Base-by-base conservation (phyloP, 2,888 invertebrate genomes). In the Steinernema carpocapsae region DNA sequence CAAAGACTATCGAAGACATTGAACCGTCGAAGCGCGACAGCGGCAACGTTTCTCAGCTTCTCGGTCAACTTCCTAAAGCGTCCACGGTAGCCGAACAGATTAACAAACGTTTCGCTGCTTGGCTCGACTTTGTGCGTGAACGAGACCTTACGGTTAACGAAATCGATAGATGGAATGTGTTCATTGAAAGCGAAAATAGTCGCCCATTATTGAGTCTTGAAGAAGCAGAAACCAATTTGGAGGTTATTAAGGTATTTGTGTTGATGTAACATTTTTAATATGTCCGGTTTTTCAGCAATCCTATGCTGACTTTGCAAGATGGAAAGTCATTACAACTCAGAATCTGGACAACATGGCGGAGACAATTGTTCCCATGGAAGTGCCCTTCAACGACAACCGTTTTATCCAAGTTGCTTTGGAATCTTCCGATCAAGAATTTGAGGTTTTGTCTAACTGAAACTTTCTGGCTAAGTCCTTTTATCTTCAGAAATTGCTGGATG, bases 401-500 rank as follows among this genome's bases (percentile, higher is more conserved):
- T 71, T 71, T 32, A 14, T 71, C 17, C 37, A 71, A 2, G 71
- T 71, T 19, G 71, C 43, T 19, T 7, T 71, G 12, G 71, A 71
- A 19, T 45, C 71, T n/a, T 24, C 45, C 6, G 71, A 71, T 17
- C 71, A 46, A 26, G 45, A 71, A 43, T 71, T 45, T 17, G 71
- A 71, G 71, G 71, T 80, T 51, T 26, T 19, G 14, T 52, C 22
- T 42, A 37, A 10, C 37, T 10, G 37, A 37, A 10, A 6, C 3
- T 26, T 26, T 26, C 24, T 4, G 19, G 10, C 14, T 17, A 24
- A 24, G 24, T 71, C n/a, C 0, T 42, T 29, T n/a, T 7, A 14
- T 6, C 76, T 80, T 42, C 74, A 82, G 82, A 77, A 80, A 71
- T 75, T 77, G 7, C 76, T 82, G 75, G 80, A 82, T 72, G 76